Evolutionary conservation across 2,888 invertebrate genomes (phyloP).

Genomic region (Biston stratarius): DNA sequence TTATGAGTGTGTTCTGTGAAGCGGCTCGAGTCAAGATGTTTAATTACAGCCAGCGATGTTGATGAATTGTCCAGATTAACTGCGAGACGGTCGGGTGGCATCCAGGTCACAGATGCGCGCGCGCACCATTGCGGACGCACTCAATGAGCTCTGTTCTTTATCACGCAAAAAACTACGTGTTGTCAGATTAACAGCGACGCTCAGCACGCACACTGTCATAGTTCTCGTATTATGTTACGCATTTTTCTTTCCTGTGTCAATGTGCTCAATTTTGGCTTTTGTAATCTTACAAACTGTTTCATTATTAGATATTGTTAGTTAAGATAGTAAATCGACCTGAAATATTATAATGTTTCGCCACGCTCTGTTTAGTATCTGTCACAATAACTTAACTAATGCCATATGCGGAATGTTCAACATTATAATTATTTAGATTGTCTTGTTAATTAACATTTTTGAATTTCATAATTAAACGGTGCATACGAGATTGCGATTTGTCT

Average conservation of each 20-base stretch:
- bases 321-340: conserved; percentile 25
- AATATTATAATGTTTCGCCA: conserved; percentile 26
- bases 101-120: conserved; percentile 77
- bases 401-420: conserved; percentile 14
- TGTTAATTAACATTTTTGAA: conserved; percentile 22
- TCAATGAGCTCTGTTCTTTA: conserved; percentile 72
- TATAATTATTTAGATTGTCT: conserved; percentile 16
- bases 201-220: conserved; percentile 13
- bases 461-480: conserved; percentile 35
- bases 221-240: conserved; percentile 16
- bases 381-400: conserved; percentile 26
- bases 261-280: conserved; percentile 12
- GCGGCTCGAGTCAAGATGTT: conserved; percentile 42
- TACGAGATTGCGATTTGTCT: conserved; percentile 40
- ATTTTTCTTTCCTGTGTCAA: conserved; percentile 25
- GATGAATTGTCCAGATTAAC: conserved; percentile 79
- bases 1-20: conserved; percentile 41
- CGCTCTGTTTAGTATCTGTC: conserved; percentile 38
- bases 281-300: conserved; percentile 11
- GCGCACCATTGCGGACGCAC: conserved; percentile 64
- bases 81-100: conserved; percentile 75
- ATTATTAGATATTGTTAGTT: conserved; percentile 15
- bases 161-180: conserved; percentile 62
- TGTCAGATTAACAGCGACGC: conserved; percentile 54
- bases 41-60: conserved; percentile 55